Conservation (phyloP, 1,140 invertebrate species). For the Sitodiplosis mosellana region DNA sequence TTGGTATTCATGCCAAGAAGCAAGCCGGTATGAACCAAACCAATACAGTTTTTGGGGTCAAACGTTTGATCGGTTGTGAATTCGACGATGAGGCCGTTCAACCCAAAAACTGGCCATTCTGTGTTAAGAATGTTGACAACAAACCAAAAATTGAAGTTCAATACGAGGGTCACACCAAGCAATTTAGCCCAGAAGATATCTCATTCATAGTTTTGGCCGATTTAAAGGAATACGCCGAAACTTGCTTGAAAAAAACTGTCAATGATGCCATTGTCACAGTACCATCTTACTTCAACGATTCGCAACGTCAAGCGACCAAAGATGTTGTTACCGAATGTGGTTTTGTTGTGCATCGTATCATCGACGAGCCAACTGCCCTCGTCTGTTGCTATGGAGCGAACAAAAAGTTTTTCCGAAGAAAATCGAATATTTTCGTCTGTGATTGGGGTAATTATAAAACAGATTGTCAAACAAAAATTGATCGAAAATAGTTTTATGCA, state of each 20-base stretch:
- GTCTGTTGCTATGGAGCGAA: constrained; percentile 99
- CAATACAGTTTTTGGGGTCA: constrained; percentile 93
- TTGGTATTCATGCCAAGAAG: constrained; percentile 74
- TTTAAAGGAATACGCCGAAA: constrained; percentile 97
- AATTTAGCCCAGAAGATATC: constrained; percentile 92
- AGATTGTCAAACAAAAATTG: too few species aligned
- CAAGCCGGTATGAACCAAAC: constrained; percentile 95
- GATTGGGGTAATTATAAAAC: too few species aligned
- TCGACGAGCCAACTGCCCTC: constrained; percentile 99
- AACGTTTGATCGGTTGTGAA: constrained; percentile 87
- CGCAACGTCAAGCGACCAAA: constrained; percentile 93
- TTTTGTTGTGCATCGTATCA: constrained; percentile 95
- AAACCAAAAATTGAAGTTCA: constrained; percentile 68
- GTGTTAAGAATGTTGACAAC: constrained; percentile 50
- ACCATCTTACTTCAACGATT: constrained; percentile 97
- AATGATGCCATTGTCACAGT: constrained; percentile 98
- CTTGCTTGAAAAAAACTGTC: constrained; percentile 89
- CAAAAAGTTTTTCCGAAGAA: constrained; percentile 93
- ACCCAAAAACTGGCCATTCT: constrained; percentile 85
- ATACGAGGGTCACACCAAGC: constrained; percentile 61
- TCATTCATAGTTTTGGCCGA: constrained; percentile 94
- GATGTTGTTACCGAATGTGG: constrained; percentile 78
- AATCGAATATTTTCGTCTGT: constrained; percentile 99
- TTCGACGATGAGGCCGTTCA: constrained; percentile 82
- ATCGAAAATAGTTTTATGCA: too few species aligned